Evolutionary conservation across 2,113 vertebrate species (phyloP).

Genomic region (Xiphophorus maculatus): DNA sequence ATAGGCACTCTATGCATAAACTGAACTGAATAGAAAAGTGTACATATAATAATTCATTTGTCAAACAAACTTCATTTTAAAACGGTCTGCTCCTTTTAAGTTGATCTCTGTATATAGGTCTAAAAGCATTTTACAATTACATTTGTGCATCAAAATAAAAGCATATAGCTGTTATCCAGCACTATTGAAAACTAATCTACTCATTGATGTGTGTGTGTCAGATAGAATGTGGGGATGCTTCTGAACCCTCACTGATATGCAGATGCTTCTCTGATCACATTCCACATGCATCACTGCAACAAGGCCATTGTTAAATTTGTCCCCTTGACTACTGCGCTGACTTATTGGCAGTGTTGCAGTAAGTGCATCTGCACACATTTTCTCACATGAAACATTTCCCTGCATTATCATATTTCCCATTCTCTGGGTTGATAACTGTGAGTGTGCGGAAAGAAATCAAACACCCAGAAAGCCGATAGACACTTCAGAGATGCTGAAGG

Average conservation of each 20-base stretch:
- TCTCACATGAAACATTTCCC: neutral
- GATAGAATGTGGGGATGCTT: conserved; percentile 20
- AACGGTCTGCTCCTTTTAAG: no score
- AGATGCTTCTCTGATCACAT: conserved; percentile 44
- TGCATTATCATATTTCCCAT: conserved; percentile 9
- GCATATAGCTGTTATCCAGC: neutral
- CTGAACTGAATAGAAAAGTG: no score
- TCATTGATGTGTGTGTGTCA: neutral
- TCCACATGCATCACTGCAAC: conserved; percentile 18
- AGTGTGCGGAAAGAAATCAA: conserved; percentile 7
- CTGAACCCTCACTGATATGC: conserved; percentile 46
- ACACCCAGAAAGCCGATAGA: neutral
- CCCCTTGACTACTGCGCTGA: neutral
- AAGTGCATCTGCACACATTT: neutral
- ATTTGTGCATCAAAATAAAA: neutral
- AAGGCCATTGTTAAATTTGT: neutral
- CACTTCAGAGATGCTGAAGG: neutral
- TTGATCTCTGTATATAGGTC: no score
- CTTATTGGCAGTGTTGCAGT: conserved; percentile 2
- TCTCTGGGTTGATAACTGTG: neutral
- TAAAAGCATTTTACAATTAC: neutral
- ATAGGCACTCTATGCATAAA: no score
- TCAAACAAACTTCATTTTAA: no score
- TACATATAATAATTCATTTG: no score
- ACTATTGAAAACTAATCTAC: neutral